Percentiles rank a stretch among this genome's conserved stretches.
These are phyloP conservation scores for Fabriciana adippe DNA, from an alignment of 2,888 invertebrate species.

Conservation along the genomic window DNA sequence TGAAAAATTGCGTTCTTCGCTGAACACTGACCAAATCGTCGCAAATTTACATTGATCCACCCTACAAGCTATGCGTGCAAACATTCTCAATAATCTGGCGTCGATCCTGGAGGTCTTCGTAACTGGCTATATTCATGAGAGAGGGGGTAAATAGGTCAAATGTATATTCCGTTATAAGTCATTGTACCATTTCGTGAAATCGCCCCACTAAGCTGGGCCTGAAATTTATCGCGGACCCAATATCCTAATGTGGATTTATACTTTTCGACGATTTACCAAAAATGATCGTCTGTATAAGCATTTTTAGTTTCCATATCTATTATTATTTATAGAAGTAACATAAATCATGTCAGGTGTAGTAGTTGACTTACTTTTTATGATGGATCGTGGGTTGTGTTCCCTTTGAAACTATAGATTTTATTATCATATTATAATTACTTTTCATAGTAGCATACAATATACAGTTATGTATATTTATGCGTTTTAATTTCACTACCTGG, in stretches of 20 bases:
- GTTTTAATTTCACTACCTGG: too few species aligned
- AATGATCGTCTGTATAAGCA: slow-evolving; percentile 18
- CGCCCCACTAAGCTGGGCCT: slow-evolving; percentile 63
- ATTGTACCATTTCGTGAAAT: slow-evolving; percentile 67
- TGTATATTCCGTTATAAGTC: slow-evolving; percentile 74
- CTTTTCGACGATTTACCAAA: slow-evolving; percentile 37
- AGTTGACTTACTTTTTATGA: too few species aligned
- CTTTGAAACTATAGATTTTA: too few species aligned
- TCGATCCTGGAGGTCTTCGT: slow-evolving; percentile 30
- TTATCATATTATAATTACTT: too few species aligned
- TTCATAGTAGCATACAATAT: too few species aligned
- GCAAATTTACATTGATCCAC: slow-evolving; percentile 42
- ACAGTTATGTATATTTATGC: too few species aligned
- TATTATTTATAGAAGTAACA: neutral
- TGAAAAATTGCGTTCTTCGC: slow-evolving; percentile 41
- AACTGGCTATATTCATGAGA: slow-evolving; percentile 43
- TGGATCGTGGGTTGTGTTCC: too few species aligned
- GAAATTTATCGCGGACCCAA: slow-evolving; percentile 62
- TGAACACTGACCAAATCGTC: slow-evolving; percentile 41
- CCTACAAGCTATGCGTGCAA: slow-evolving; percentile 29
- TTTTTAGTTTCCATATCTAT: slow-evolving; percentile 20
- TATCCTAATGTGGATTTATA: slow-evolving; percentile 54
- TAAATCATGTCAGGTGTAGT: neutral
- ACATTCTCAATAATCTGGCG: slow-evolving; percentile 28
- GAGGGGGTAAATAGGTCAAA: slow-evolving; percentile 64